These are phyloP conservation scores for Galeruca laticollis DNA, from an alignment of 2,888 invertebrate species.

Conservation along the genomic window DNA sequence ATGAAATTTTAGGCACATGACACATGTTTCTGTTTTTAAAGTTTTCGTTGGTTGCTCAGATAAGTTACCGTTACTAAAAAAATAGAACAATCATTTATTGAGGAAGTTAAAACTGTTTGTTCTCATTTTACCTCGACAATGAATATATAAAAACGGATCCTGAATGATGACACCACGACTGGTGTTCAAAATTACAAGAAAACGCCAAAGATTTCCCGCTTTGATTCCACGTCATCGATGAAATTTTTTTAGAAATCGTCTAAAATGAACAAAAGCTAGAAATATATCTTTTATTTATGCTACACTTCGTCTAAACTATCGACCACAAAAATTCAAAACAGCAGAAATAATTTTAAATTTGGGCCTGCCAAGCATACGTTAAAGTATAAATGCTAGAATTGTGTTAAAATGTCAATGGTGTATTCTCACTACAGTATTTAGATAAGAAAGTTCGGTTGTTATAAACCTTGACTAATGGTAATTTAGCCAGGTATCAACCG, in stretches of 20 bases:
- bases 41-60: slow-evolving; percentile 58
- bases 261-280: slow-evolving; percentile 26
- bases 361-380: no score
- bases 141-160: slow-evolving; percentile 60
- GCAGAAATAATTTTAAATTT: no score
- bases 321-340: no score
- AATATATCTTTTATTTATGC: no score
- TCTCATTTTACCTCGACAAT: slow-evolving; percentile 55
- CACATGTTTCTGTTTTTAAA: slow-evolving; percentile 64
- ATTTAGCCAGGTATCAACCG: no score
- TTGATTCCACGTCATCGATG: slow-evolving; percentile 63
- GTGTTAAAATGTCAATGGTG: no score
- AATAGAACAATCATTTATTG: slow-evolving; percentile 28
- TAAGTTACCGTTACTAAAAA: slow-evolving; percentile 58
- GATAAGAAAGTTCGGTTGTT: no score
- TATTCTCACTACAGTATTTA: no score
- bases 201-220: slow-evolving; percentile 64
- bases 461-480: no score
- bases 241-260: slow-evolving; percentile 43
- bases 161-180: slow-evolving; percentile 65
- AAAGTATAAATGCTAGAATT: no score
- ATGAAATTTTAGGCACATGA: slow-evolving; percentile 67
- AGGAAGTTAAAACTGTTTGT: no score
- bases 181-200: slow-evolving; percentile 60
- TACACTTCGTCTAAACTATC: no score